Percentiles rank a stretch among this genome's conserved stretches.
phyloP scores from a whole-genome alignment of 2,113 vertebrate species.

The Arothron firmamentum region DNA sequence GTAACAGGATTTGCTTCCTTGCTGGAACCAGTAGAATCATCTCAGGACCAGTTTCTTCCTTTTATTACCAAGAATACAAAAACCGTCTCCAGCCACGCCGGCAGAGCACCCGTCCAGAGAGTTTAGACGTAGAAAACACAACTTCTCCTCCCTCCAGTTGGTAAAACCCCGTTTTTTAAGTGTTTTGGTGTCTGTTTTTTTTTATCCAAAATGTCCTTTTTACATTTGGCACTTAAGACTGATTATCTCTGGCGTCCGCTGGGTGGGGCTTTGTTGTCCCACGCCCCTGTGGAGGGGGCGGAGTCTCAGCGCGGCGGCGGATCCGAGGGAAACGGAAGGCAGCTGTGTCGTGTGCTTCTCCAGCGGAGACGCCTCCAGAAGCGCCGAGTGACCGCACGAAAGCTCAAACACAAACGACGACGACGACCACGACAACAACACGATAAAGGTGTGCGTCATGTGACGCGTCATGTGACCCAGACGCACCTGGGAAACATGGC shows the following conservation, averaged over 20 bases:
- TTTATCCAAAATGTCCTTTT: conserved; percentile 38
- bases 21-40: too few species aligned
- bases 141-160: conserved; percentile 5
- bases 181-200: conserved; percentile 32
- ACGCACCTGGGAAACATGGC: too few species aligned
- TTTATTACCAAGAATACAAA: conserved; percentile 79
- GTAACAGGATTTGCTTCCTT: too few species aligned
- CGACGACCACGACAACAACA: conserved; percentile 46
- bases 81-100: too few species aligned
- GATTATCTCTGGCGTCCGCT: conserved; percentile 44
- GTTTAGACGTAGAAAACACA: too few species aligned
- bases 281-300: conserved; percentile 12
- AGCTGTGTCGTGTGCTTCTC: conserved; percentile 19
- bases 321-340: conserved; percentile 34
- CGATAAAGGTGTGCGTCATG: conserved; percentile 27
- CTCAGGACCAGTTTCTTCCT: conserved; percentile 15
- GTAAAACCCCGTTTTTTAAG: conserved; percentile 49
- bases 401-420: conserved; percentile 29
- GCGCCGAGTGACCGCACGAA: not conserved
- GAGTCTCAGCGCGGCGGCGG: conserved; percentile 12
- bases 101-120: too few species aligned
- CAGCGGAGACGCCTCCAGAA: not conserved
- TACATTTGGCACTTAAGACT: conserved; percentile 68
- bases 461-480: conserved; percentile 1
- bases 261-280: not conserved